These are phyloP conservation scores for Halocaridina rubra DNA, from an alignment of 2,888 invertebrate species.

Conservation along the genomic window DNA sequence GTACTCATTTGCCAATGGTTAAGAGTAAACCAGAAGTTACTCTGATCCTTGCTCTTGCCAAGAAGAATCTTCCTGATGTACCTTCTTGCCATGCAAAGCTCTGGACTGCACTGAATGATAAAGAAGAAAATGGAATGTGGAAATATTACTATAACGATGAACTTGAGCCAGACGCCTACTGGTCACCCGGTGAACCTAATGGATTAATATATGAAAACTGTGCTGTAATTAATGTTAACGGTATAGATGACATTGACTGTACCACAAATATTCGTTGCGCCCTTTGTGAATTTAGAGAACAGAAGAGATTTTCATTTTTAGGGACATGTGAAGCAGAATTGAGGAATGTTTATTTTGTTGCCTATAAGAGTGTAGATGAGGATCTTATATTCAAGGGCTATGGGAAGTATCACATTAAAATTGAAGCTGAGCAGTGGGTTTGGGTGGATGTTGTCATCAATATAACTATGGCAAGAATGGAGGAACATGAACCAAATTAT, in stretches of 20 bases:
- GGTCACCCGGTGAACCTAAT: constrained; percentile 55
- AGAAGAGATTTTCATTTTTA: constrained; percentile 30
- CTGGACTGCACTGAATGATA: constrained; percentile 39
- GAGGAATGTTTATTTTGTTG: constrained; percentile 49
- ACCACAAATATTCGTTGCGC: constrained; percentile 40
- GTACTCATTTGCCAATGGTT: constrained; percentile 49
- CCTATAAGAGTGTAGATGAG: constrained; percentile 25
- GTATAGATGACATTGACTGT: constrained; percentile 56
- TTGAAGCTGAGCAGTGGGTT: constrained; percentile 20
- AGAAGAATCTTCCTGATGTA: constrained; percentile 5
- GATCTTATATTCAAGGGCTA: constrained; percentile 43
- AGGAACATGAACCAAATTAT: constrained; percentile 19
- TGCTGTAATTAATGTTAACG: constrained; percentile 35
- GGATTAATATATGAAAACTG: constrained; percentile 57
- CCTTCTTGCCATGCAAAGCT: constrained; percentile 33
- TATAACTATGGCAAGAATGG: constrained; percentile 38
- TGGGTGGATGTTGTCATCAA: constrained; percentile 30
- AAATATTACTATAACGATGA: constrained; percentile 17
- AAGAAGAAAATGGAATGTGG: constrained; percentile 35
- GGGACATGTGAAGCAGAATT: constrained; percentile 54
- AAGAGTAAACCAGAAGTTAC: constrained; percentile 4
- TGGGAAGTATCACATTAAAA: constrained; percentile 49
- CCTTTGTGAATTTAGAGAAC: constrained; percentile 38
- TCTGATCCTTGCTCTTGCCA: constrained; percentile 14
- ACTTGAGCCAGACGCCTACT: not conserved